These are phyloP conservation scores for Machimus rusticus DNA, from an alignment of 2,888 invertebrate genomes.

Conservation along the genomic window DNA sequence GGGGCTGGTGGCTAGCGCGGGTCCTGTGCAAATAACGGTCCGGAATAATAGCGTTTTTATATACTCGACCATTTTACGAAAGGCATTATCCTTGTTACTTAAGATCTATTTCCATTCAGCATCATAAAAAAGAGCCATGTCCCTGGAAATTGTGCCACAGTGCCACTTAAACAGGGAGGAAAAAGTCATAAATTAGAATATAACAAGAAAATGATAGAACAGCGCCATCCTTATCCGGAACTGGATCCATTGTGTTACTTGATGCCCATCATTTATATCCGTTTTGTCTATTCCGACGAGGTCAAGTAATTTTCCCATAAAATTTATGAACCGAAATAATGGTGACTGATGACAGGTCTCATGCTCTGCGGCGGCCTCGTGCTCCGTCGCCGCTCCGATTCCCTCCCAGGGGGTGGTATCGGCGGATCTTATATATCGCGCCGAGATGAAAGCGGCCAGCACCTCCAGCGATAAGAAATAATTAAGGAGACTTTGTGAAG, in stretches of 20 bases:
- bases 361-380: background rate
- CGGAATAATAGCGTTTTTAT: conserved; percentile 27
- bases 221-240: conserved; percentile 39
- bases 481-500: conserved; percentile 33
- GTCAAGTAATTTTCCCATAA: conserved; percentile 47
- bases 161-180: conserved; percentile 33
- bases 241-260: conserved; percentile 42
- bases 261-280: conserved; percentile 46
- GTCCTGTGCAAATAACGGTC: conserved; percentile 20
- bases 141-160: conserved; percentile 34
- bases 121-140: conserved; percentile 40
- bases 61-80: conserved; percentile 35
- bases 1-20: background rate
- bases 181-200: conserved; percentile 46
- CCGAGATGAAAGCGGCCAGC: conserved; percentile 9
- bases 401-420: background rate
- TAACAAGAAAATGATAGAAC: conserved; percentile 46
- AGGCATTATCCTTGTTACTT: conserved; percentile 35
- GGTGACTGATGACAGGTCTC: conserved; percentile 49
- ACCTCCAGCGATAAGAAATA: conserved; percentile 16
- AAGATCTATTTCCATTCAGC: conserved; percentile 40
- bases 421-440: background rate
- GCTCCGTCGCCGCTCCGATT: background rate
- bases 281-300: conserved; percentile 45
- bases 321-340: conserved; percentile 50